Base-by-base conservation (phyloP, 2,888 invertebrate genomes). In the Stictocephala bisonia region DNA sequence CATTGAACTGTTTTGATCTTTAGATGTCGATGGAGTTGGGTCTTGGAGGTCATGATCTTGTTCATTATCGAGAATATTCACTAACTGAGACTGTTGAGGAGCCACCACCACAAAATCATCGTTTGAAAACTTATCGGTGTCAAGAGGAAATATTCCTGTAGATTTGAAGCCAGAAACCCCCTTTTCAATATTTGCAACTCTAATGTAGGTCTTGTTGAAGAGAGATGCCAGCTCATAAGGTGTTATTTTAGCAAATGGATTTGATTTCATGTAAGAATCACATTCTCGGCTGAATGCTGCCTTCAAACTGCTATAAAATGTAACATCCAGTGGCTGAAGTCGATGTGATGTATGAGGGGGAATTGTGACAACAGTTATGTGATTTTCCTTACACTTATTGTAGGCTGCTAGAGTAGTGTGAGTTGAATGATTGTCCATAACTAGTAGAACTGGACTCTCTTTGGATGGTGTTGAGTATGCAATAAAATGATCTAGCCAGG, bases 401-500 rank as follows among this genome's bases (percentile, higher is more conserved):
- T 77, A 73, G 70, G 73, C 73, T 13, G 75, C 67, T 50, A 80
- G 73, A 58, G 78, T 78, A n/a, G 78, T 76, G 71, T 81, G 82
- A 74, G 80, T 79, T 31, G 71, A 67, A 74, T 81, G 81, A 71
- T 80, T 80, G 69, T 81, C 80, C n/a, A 80, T 72, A 18, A 81
- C 74, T 74, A 83, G 79, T 29, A 83, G 74, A 29, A 83, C 77
- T 24, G 81, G 83, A 40, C 7, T 26, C 35, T 81, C 80, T 77
- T 78, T 60, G 35, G 80, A 78, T 22, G 82, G 81, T 44, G 82
- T 81, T 24, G 80, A 77, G 74, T 78, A 78, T 73, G 68, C 72
- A 74, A 76, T 77, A 67, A 82, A 82, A 78, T 82, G 75, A 75
- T 79, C 76, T 76, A 82, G 60, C 82, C 81, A 80, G 53, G 79